These are phyloP conservation scores for Lutjanus erythropterus DNA, from an alignment of 2,113 vertebrate species.

Conservation along the genomic window DNA sequence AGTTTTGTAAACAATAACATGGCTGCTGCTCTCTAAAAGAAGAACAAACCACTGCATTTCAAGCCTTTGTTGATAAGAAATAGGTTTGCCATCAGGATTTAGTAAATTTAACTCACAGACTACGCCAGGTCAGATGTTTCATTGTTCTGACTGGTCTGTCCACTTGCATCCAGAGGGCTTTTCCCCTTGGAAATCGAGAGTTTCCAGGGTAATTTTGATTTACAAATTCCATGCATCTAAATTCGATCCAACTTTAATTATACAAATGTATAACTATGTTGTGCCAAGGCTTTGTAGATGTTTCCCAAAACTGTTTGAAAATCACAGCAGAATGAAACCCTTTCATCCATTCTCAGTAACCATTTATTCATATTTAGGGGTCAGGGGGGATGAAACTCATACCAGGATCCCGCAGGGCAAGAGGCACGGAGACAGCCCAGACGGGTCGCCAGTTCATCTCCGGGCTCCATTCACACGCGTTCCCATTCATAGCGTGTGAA, in stretches of 20 bases:
- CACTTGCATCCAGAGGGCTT: no score
- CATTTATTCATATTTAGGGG: slow-evolving; percentile 9
- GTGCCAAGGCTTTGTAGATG: neutral
- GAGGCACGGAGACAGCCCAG: neutral
- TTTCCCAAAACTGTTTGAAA: neutral
- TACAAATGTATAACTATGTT: neutral
- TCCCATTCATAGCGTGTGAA: slow-evolving; percentile 25
- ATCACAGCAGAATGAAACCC: neutral
- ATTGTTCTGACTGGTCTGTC: no score
- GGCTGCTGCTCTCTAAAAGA: no score
- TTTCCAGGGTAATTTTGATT: neutral
- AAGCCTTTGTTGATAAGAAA: no score
- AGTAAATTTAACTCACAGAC: no score
- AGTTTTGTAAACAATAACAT: no score
- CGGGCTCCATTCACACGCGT: neutral
- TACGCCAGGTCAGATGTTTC: no score
- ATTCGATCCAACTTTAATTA: neutral
- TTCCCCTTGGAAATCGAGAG: no score
- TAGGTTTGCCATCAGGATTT: no score
- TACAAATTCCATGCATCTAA: neutral
- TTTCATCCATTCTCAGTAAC: neutral
- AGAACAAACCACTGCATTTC: no score
- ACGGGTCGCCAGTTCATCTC: neutral
- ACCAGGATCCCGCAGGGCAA: slow-evolving; percentile 6
- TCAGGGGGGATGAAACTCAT: neutral